A percentile compares a stretch with the other conserved stretches of the same genome.
Evolutionary conservation across 1,140 invertebrate species (phyloP).

Genomic region (Dinothrombium tinctorium): DNA sequence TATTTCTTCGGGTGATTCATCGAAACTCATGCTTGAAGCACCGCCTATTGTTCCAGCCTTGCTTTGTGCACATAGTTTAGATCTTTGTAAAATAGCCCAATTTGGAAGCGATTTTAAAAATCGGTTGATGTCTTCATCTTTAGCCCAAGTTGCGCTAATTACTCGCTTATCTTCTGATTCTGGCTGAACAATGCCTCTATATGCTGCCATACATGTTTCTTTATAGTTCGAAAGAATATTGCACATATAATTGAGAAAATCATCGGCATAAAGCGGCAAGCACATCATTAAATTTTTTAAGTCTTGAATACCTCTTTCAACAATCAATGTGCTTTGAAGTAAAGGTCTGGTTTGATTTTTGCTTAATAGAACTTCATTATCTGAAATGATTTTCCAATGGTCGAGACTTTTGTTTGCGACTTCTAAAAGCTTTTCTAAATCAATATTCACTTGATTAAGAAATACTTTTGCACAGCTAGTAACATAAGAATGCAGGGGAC

Average conservation of each 20-base stretch:
- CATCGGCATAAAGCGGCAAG: constrained; percentile 40
- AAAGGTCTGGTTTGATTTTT: constrained; percentile 7
- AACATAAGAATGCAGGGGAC: constrained; percentile 44
- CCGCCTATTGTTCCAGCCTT: too few relatives aligned
- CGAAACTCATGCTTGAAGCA: constrained; percentile 12
- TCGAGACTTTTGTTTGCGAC: constrained; percentile 41
- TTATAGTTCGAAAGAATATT: constrained; percentile 43
- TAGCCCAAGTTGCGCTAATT: constrained; percentile 68
- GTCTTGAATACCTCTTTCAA: constrained; percentile 41
- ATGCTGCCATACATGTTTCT: constrained; percentile 46
- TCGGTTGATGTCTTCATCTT: constrained; percentile 76
- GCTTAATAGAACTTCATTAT: constrained; percentile 34
- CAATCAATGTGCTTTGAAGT: constrained; percentile 40
- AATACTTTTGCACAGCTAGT: constrained; percentile 44
- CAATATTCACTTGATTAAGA: constrained; percentile 22
- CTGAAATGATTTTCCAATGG: constrained; percentile 40
- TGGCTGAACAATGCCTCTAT: constrained; percentile 25
- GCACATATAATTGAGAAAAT: constrained; percentile 40
- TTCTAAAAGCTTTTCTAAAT: constrained; percentile 23
- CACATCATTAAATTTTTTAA: constrained; percentile 39
- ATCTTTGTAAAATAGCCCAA: too few relatives aligned
- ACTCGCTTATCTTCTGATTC: constrained; percentile 29
- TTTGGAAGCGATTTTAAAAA: constrained; percentile 64
- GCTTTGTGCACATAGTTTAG: constrained; percentile 26
- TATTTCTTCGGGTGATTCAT: constrained; percentile 39